Evolutionary conservation across 2,888 invertebrate genomes (phyloP).

Genomic region (Metalampra italica): DNA sequence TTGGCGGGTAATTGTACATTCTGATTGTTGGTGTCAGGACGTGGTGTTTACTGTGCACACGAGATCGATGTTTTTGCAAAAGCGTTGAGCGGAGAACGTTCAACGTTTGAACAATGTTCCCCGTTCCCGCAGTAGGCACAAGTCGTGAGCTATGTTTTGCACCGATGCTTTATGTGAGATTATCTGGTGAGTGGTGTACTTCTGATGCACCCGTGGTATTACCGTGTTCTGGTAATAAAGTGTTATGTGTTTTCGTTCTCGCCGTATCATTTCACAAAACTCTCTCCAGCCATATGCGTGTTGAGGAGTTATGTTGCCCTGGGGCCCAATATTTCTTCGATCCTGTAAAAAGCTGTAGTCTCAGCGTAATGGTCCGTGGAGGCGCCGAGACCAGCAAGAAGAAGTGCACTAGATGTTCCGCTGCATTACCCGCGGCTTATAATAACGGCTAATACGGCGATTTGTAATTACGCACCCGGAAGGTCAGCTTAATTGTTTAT

Average conservation of each 20-base stretch:
- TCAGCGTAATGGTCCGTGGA: constrained; percentile 22
- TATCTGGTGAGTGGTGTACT: not conserved
- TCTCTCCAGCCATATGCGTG: not conserved
- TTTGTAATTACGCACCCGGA: constrained; percentile 19
- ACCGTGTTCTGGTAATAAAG: not conserved
- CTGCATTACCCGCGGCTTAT: constrained; percentile 18
- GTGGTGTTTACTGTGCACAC: constrained; percentile 4
- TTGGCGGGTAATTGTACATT: constrained; percentile 38
- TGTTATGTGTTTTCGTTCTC: not conserved
- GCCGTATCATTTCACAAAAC: not conserved
- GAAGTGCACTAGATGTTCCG: constrained; percentile 17
- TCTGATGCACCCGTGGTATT: not conserved
- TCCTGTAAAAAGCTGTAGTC: constrained; percentile 5
- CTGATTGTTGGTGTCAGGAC: constrained; percentile 17
- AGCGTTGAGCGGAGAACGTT: constrained; percentile 4
- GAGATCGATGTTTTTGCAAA: constrained; percentile 9
- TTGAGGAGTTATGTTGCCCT: not conserved
- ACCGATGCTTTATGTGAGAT: not conserved
- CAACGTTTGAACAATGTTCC: not conserved
- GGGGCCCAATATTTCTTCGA: constrained; percentile 1
- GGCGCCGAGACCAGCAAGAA: constrained; percentile 21
- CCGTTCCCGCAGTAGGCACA: constrained; percentile 2
- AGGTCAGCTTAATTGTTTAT: constrained; percentile 11
- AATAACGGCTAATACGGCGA: constrained; percentile 21
- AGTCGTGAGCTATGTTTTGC: not conserved